Conservation (phyloP, 2,113 vertebrate genomes). For the Setophaga petechia region DNA sequence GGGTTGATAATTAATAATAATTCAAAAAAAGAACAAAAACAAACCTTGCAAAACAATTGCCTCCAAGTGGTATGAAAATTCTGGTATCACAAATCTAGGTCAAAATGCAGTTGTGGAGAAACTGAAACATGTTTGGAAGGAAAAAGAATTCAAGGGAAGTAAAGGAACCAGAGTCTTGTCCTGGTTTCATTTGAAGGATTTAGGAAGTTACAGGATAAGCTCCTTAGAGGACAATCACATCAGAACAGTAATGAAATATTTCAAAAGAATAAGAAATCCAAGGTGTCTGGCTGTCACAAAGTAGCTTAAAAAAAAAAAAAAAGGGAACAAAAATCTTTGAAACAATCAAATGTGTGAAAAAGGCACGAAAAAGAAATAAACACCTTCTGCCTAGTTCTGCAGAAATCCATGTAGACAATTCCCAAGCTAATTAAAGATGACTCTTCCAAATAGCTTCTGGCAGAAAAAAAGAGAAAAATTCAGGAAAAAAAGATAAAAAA, state of each 20-base stretch:
- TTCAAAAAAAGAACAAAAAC: neutral
- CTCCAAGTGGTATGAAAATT: neutral
- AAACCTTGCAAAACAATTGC: neutral
- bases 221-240: slow-evolving; percentile 2
- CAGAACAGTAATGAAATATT: neutral
- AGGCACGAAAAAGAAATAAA: neutral
- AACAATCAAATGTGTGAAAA: slow-evolving; percentile 3
- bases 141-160: neutral
- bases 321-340: neutral
- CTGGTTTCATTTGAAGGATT: slow-evolving; percentile 28
- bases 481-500: neutral
- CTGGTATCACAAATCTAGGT: neutral
- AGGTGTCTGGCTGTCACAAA: neutral
- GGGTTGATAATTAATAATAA: neutral
- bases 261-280: neutral
- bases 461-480: neutral
- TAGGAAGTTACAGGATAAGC: neutral
- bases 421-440: neutral
- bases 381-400: neutral
- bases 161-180: neutral
- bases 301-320: neutral
- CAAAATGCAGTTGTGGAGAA: neutral
- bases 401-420: neutral
- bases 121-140: neutral
- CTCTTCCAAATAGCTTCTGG: neutral